Conservation (phyloP, 2,888 invertebrate genomes). For the Fragum sueziense region DNA sequence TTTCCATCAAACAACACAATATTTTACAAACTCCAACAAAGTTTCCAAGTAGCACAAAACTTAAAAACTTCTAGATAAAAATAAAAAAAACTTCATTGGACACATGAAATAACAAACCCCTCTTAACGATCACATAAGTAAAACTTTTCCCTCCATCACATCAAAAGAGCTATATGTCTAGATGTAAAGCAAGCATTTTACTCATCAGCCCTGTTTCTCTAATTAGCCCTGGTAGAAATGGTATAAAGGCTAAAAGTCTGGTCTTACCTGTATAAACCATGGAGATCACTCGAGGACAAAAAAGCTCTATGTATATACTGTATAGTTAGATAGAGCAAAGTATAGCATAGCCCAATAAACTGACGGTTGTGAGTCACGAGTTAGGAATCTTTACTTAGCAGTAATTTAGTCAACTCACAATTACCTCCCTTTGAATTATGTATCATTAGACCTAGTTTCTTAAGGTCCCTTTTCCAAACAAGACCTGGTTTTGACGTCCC, state of each 20-base stretch:
- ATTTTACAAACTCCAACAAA: no score
- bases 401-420: conserved; percentile 6
- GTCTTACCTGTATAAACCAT: conserved; percentile 3
- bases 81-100: not conserved
- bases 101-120: not conserved
- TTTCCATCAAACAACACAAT: no score
- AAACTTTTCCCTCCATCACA: no score
- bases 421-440: conserved; percentile 19
- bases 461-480: no score
- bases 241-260: no score
- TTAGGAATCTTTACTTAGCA: conserved; percentile 41
- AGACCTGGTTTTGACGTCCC: no score
- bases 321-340: conserved; percentile 46
- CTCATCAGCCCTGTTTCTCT: conserved; percentile 3
- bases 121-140: no score
- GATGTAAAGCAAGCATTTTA: not conserved
- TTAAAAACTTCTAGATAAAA: not conserved
- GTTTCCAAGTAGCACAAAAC: not conserved
- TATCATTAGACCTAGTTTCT: no score
- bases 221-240: conserved; percentile 9
- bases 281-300: conserved; percentile 8
- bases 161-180: no score
- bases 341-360: conserved; percentile 42
- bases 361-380: conserved; percentile 41
- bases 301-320: conserved; percentile 21